Base-by-base conservation (phyloP, 2,113 vertebrate genomes). In the Syngnathus floridae region DNA sequence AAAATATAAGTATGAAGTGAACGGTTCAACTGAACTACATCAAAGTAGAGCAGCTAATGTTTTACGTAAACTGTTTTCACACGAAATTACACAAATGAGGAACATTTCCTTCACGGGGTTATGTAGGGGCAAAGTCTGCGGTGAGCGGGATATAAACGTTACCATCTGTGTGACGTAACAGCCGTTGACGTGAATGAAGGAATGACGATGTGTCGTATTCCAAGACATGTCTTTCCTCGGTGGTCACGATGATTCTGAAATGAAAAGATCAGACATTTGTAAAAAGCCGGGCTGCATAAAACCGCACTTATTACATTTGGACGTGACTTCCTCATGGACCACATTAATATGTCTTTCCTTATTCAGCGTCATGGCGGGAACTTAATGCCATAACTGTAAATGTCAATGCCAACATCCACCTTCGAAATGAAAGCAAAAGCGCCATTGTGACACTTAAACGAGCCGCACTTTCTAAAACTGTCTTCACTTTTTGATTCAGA, bases 21-120 rank as follows among this genome's bases (percentile, higher is more conserved):
- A 26, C 11, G 51, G 21, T 26, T 21, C 51, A 54, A 22, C 51
- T 54, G 51, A 26, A 21, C 52, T 54, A 31, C 22, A 55, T 54
- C 57, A 49, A 78, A 63, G 19, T 43, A 62, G 14, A 56, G 49
- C 43, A 1, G 8, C 49, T 51, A 55, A 69, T 0, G n/a, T n/a
- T 26, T 40, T 51, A 45, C 12, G 48, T 21, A 31, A 56, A 56
- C 26, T 56, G 54, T 56, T 56, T 56, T 56, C 26, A 31, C 13
- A 56, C 11, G 26, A 35, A 56, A 56, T 56, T 56, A 26, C 26
- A 31, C 5, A 35, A 56, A 56, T 56, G 54, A 56, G 54, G 26
- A 56, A 56, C 26, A 56, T 56, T 56, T 56, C 54, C 54, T 56
- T 56, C 35, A 75, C 52, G 54, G 52, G 46, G 57, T 69, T 5